phyloP scores from a whole-genome alignment of 2,888 invertebrate genomes.

The Pandemis heparana region DNA sequence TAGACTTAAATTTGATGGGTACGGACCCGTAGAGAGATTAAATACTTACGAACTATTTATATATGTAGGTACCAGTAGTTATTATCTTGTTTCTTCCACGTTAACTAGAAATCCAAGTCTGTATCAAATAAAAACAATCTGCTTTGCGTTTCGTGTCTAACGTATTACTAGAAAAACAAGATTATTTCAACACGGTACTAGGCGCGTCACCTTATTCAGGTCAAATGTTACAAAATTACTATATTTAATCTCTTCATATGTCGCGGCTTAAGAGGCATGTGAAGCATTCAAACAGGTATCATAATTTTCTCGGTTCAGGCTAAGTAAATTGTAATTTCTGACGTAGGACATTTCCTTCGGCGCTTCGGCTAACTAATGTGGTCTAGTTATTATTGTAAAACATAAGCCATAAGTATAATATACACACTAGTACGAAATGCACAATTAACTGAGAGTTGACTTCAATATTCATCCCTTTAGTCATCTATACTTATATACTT shows the following conservation, averaged over 20 bases:
- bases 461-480: no score
- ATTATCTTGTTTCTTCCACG: no score
- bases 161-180: slow-evolving; percentile 43
- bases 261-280: slow-evolving; percentile 36
- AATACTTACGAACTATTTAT: no score
- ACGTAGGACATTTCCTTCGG: not conserved
- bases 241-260: slow-evolving; percentile 45
- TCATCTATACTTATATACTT: no score
- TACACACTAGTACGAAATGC: no score
- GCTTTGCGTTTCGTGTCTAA: slow-evolving; percentile 47
- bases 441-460: no score
- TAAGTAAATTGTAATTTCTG: not conserved
- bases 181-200: slow-evolving; percentile 45
- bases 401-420: no score
- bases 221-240: slow-evolving; percentile 51
- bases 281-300: not conserved
- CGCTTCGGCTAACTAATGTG: not conserved
- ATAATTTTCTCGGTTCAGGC: not conserved
- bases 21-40: no score
- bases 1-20: no score
- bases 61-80: no score
- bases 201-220: slow-evolving; percentile 48
- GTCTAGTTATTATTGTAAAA: no score
- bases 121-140: slow-evolving; percentile 7
- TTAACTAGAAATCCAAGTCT: not conserved